Evolutionary conservation across 2,797 vertebrate species (phyloP), one percentile per base, ranked within the genome.

Genomic region (Alcedo atthis): DNA sequence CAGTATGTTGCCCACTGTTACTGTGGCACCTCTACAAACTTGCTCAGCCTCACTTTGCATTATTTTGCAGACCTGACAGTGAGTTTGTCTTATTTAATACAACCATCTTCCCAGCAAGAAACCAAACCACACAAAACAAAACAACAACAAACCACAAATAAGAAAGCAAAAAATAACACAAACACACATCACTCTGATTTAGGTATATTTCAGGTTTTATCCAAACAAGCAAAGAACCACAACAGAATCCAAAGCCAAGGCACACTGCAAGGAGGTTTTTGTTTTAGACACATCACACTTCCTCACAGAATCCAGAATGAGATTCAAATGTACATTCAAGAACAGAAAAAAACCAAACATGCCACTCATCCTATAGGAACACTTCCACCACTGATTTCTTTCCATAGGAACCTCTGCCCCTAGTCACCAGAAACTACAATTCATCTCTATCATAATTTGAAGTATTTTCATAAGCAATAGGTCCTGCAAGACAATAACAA

Each of bases 1-100:
- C 11, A 0, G 7, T 9, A 20, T 10, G 33, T 46, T 1, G 1
- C n/a, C 25, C 10, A 3, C 32, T 12, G 20, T 30, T 71, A n/a
- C 14, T 18, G 0, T 19, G 28, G 51, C 42, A 75, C 81, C 49
- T n/a, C 13, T 22, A 63, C 32, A 11, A 58, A 30, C 28, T 8
- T 48, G 30, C 26, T 76, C 22, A 37, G 16, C 20, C 12, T 37
- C 13, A 6, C 42, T 17, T 40, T 2, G 0, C 4, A 1, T 10
- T 11, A 35, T 35, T 59, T 45, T 28, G 62, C 35, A 45, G 51
- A 32, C 18, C 45, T 53, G 35, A 25, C 59, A 4, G 7, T 0
- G 0, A 53, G 28, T 42, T 53, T 19, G 10, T 33, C 66, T 73
- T 25, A 25, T 8, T 45, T 28, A 53, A 67, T 21, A 61, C 35